Percentiles rank a stretch among this genome's conserved stretches.
phyloP scores from a whole-genome alignment of 1,140 invertebrate genomes.

The Venustaconcha ellipsiformis region DNA sequence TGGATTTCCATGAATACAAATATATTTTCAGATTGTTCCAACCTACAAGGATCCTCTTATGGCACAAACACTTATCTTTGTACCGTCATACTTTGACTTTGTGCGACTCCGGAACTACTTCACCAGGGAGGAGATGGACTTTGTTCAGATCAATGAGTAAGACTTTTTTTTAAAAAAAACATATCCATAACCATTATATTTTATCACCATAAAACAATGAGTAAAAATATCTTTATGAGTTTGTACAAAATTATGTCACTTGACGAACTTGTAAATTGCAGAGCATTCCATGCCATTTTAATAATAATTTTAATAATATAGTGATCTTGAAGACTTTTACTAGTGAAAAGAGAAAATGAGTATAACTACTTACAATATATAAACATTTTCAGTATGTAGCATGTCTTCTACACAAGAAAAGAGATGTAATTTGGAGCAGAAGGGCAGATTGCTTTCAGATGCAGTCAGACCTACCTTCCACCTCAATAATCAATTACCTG shows the following conservation, averaged over 20 bases:
- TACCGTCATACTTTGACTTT: slow-evolving; percentile 97
- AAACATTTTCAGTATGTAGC: no score
- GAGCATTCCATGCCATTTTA: neutral
- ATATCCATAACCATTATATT: neutral
- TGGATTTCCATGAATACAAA: neutral
- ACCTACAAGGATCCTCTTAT: slow-evolving; percentile 83
- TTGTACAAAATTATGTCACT: neutral
- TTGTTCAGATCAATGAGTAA: slow-evolving; percentile 75
- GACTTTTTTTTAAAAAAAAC: slow-evolving; percentile 20
- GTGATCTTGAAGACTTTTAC: neutral
- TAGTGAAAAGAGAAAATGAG: neutral
- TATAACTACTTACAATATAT: no score
- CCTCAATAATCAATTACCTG: no score
- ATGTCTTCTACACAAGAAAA: no score
- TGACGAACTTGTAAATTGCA: neutral
- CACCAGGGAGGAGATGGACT: slow-evolving; percentile 86
- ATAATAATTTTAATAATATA: neutral
- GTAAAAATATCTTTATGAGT: neutral
- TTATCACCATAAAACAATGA: neutral
- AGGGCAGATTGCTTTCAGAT: no score
- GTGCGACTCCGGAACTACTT: slow-evolving; percentile 93
- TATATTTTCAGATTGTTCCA: slow-evolving; percentile 76
- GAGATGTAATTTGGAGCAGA: no score
- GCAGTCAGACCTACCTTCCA: no score
- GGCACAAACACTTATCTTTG: slow-evolving; percentile 90